Evolutionary conservation across 2,888 invertebrate species (phyloP).

Genomic region (Lamproptera curius): DNA sequence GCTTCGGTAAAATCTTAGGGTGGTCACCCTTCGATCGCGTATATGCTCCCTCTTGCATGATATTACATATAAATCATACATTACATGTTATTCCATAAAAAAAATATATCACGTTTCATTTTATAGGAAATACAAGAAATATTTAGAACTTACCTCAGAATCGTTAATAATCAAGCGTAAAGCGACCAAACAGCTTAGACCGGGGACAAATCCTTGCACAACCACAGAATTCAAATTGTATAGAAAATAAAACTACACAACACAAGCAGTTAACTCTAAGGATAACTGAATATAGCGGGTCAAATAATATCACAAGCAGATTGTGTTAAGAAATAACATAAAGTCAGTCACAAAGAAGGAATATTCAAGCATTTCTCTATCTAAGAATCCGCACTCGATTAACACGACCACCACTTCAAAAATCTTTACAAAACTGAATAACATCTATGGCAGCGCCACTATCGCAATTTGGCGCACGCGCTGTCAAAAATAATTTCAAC

Average conservation of each 20-base stretch:
- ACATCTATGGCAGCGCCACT: slow-evolving; percentile 40
- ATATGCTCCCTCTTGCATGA: slow-evolving; percentile 8
- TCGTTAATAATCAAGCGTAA: slow-evolving; percentile 21
- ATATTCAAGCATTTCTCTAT: slow-evolving; percentile 61
- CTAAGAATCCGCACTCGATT: slow-evolving; percentile 41
- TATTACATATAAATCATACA: too few species aligned
- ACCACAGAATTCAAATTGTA: slow-evolving; percentile 59
- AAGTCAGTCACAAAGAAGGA: slow-evolving; percentile 45
- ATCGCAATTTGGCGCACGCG: slow-evolving; percentile 51
- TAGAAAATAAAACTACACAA: slow-evolving; percentile 54
- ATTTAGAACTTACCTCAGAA: slow-evolving; percentile 10
- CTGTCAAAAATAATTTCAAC: slow-evolving; percentile 37
- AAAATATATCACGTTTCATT: too few species aligned
- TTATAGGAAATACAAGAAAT: background rate
- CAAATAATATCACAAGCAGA: slow-evolving; percentile 45
- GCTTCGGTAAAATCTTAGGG: slow-evolving; percentile 6
- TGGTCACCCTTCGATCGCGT: slow-evolving; percentile 4
- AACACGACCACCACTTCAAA: slow-evolving; percentile 56
- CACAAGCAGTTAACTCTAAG: slow-evolving; percentile 48
- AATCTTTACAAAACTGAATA: slow-evolving; percentile 65
- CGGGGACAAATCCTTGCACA: slow-evolving; percentile 64
- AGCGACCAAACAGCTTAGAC: slow-evolving; percentile 14
- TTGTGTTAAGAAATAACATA: slow-evolving; percentile 61
- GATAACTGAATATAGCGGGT: slow-evolving; percentile 40
- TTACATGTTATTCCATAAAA: too few species aligned